Percentiles rank a stretch among this genome's conserved stretches.
Evolutionary conservation across 2,113 vertebrate species (phyloP).

Genomic region (Oostethus manadensis): DNA sequence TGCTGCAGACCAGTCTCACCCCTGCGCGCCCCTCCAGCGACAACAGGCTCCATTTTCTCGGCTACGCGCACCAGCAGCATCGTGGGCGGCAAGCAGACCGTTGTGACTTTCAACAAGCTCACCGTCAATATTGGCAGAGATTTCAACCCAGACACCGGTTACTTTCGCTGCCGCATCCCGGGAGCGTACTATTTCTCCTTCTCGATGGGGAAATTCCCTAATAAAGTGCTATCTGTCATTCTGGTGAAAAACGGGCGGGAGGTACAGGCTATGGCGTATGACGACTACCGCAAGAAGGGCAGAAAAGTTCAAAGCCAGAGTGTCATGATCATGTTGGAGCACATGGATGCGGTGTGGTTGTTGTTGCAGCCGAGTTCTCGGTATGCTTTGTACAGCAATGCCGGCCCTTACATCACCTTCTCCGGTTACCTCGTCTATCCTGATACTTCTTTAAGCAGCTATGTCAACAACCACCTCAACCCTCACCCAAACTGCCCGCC

Average conservation of each 20-base stretch:
- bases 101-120: slow-evolving; percentile 72
- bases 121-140: slow-evolving; percentile 71
- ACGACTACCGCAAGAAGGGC: slow-evolving; percentile 66
- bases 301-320: slow-evolving; percentile 77
- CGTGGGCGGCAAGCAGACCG: slow-evolving; percentile 63
- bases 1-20: slow-evolving; percentile 33
- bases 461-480: slow-evolving; percentile 64
- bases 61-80: slow-evolving; percentile 68
- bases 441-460: slow-evolving; percentile 35
- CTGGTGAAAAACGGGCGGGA: slow-evolving; percentile 75
- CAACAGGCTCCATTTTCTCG: slow-evolving; percentile 69
- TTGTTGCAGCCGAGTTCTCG: slow-evolving; percentile 64
- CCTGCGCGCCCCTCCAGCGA: slow-evolving; percentile 34
- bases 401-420: slow-evolving; percentile 73
- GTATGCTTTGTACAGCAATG: slow-evolving; percentile 74
- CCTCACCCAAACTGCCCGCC: slow-evolving; percentile 51
- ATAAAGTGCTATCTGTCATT: slow-evolving; percentile 75
- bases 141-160: slow-evolving; percentile 69
- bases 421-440: slow-evolving; percentile 76
- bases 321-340: slow-evolving; percentile 65
- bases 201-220: slow-evolving; percentile 73
- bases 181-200: slow-evolving; percentile 76
- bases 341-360: slow-evolving; percentile 73
- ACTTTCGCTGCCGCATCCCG: slow-evolving; percentile 69
- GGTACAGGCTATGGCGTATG: slow-evolving; percentile 73